phyloP scores from a whole-genome alignment of 2,888 invertebrate species.

The Drosophila colorata region DNA sequence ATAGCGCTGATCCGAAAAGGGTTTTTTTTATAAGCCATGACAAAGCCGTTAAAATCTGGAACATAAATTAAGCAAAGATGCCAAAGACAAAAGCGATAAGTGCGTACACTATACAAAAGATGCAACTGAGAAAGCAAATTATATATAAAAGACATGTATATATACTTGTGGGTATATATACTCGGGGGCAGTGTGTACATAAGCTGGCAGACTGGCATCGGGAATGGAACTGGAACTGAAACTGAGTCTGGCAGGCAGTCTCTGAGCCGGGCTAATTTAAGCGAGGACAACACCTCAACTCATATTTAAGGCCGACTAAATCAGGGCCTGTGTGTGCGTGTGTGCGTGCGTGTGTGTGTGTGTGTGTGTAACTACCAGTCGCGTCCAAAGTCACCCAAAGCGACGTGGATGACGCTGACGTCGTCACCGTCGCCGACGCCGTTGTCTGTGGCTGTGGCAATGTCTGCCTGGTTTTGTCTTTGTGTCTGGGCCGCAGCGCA shows the following conservation, averaged over 20 bases:
- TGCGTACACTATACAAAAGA: slow-evolving; percentile 35
- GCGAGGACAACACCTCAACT: slow-evolving; percentile 83
- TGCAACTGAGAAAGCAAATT: slow-evolving; percentile 48
- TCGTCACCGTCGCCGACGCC: slow-evolving; percentile 40
- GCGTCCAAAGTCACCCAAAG: slow-evolving; percentile 73
- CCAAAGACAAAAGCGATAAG: slow-evolving; percentile 74
- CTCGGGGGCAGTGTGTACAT: slow-evolving; percentile 25
- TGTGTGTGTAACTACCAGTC: slow-evolving; percentile 53
- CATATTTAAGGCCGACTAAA: slow-evolving; percentile 83
- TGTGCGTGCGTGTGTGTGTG: slow-evolving; percentile 20
- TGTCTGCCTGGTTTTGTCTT: slow-evolving; percentile 80
- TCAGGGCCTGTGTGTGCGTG: slow-evolving; percentile 57
- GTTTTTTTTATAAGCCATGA: slow-evolving; percentile 53
- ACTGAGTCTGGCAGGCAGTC: slow-evolving; percentile 46
- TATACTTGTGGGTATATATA: slow-evolving; percentile 1
- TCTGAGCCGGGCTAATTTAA: slow-evolving; percentile 75
- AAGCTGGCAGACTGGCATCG: slow-evolving; percentile 30
- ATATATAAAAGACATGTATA: slow-evolving; percentile 15
- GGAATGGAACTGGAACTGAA: slow-evolving; percentile 6
- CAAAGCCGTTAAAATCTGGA: slow-evolving; percentile 55
- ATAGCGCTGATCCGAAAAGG: slow-evolving; percentile 63
- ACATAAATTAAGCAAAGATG: slow-evolving; percentile 75
- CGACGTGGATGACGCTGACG: slow-evolving; percentile 63
- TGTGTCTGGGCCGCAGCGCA: slow-evolving; percentile 81
- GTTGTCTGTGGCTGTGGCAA: slow-evolving; percentile 51